These are phyloP conservation scores for Drosophila pruinosa DNA, from an alignment of 1,140 invertebrate species.

Conservation along the genomic window DNA sequence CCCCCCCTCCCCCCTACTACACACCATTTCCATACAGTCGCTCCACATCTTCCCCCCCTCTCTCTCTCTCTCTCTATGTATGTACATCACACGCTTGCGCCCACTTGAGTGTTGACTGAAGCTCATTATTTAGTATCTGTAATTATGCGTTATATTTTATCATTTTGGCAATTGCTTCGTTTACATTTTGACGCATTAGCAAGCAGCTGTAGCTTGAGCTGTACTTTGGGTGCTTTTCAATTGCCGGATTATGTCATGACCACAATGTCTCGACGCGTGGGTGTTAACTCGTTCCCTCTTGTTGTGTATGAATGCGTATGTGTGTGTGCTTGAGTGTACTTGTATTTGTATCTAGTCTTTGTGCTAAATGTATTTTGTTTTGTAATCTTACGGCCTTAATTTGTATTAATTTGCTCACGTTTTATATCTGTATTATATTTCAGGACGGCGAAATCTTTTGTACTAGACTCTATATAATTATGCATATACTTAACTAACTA, in stretches of 20 bases:
- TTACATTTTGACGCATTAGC: constrained; percentile 32
- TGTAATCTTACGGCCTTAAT: constrained; percentile 62
- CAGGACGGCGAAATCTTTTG: constrained; percentile 85
- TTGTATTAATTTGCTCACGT: constrained; percentile 80
- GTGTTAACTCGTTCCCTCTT: constrained; percentile 1
- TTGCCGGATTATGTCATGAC: constrained; percentile 26
- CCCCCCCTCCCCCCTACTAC: neutral
- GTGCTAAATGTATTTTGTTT: constrained; percentile 40
- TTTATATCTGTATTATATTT: constrained; percentile 84
- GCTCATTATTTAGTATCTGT: constrained; percentile 35
- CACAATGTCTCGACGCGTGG: constrained; percentile 2
- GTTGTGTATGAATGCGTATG: neutral
- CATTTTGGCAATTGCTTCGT: constrained; percentile 41
- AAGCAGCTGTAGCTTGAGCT: constrained; percentile 2
- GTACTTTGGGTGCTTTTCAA: constrained; percentile 3
- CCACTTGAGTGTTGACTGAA: neutral
- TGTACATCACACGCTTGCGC: neutral
- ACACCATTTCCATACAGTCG: constrained; percentile 1
- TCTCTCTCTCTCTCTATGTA: neutral
- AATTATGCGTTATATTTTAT: constrained; percentile 62
- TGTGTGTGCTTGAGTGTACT: neutral
- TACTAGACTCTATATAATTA: constrained; percentile 83
- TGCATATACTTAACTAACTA: constrained; percentile 39
- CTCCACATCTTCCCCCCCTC: neutral
- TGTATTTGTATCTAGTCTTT: constrained; percentile 32